These are phyloP conservation scores for Lottia scabra DNA, from an alignment of 2,888 invertebrate species.

Conservation along the genomic window DNA sequence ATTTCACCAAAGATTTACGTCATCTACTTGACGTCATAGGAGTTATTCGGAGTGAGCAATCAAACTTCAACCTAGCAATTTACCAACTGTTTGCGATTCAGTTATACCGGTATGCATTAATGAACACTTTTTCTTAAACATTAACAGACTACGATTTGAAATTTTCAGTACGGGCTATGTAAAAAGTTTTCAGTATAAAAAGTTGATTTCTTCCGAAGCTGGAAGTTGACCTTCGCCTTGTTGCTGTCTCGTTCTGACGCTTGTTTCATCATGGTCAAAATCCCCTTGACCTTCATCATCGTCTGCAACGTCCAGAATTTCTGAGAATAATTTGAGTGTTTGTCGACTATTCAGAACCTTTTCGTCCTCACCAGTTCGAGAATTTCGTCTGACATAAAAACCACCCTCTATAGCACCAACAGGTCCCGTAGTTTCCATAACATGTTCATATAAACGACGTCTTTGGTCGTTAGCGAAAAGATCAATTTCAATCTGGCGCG, in stretches of 20 bases:
- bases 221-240: slow-evolving; percentile 32
- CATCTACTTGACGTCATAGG: too few relatives aligned
- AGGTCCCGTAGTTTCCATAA: slow-evolving; percentile 50
- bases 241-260: slow-evolving; percentile 41
- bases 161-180: slow-evolving; percentile 43
- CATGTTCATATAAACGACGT: slow-evolving; percentile 58
- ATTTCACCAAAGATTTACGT: too few relatives aligned
- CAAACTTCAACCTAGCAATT: too few relatives aligned
- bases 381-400: not conserved
- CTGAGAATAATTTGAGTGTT: slow-evolving; percentile 65
- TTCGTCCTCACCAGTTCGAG: slow-evolving; percentile 34
- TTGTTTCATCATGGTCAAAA: slow-evolving; percentile 44
- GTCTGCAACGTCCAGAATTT: slow-evolving; percentile 61
- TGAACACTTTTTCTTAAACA: too few relatives aligned
- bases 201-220: slow-evolving; percentile 37
- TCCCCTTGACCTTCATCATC: slow-evolving; percentile 55
- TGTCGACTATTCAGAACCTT: slow-evolving; percentile 58
- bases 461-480: slow-evolving; percentile 63
- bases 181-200: too few relatives aligned
- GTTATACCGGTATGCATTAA: too few relatives aligned
- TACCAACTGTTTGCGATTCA: too few relatives aligned
- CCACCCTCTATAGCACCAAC: slow-evolving; percentile 19
- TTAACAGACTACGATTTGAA: not conserved
- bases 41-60: too few relatives aligned
- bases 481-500: slow-evolving; percentile 66